Base-by-base conservation (phyloP, 2,113 vertebrate species). In the Erinaceus europaeus region DNA sequence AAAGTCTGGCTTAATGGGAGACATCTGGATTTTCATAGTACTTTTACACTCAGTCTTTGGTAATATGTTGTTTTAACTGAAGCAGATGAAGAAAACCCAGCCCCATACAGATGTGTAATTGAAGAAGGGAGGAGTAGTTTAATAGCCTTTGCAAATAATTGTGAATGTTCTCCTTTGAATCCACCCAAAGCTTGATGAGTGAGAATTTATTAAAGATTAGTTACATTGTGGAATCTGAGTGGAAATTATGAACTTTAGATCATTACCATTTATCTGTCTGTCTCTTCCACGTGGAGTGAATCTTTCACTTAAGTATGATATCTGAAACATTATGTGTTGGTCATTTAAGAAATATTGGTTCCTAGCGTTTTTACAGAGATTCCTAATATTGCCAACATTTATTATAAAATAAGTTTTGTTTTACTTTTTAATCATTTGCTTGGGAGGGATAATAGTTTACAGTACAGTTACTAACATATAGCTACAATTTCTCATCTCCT, bases 11-110 rank as follows among this genome's bases (percentile, higher is more conserved):
- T 88, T 90, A 86, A 79, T 62, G 53, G 59, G 61, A 83, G 80
- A 92, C 81, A 83, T 79, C 80, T 90, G 76, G 48, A 65, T 71
- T 73, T 59, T 52, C 65, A 75, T 77, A 59, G 81, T 57, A 64
- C 32, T 83, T 88, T 64, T 83, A 53, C 61, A 75, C 42, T 71
- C 62, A 79, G 36, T 79, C 57, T 90, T 61, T 57, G 83, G 40
- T 57, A 64, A 59, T 67, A 29, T 14, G 34, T 78, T 29, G 61
- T 83, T 92, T 88, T 88, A 48, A 40, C 86, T 93, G 23, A 88
- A 88, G 40, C 59, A 17, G 59, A n/a, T 53, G 67, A 92, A 83
- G 76, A 82, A 85, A 90, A 89, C 65, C 32, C 65, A 83, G 62
- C 29, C 59, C 73, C n/a, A 27, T 53, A 74, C 18, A 76, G 36